Percentiles rank a stretch among this genome's conserved stretches.
Evolutionary conservation across 2,113 vertebrate genomes (phyloP).

Genomic region (Podiceps cristatus): DNA sequence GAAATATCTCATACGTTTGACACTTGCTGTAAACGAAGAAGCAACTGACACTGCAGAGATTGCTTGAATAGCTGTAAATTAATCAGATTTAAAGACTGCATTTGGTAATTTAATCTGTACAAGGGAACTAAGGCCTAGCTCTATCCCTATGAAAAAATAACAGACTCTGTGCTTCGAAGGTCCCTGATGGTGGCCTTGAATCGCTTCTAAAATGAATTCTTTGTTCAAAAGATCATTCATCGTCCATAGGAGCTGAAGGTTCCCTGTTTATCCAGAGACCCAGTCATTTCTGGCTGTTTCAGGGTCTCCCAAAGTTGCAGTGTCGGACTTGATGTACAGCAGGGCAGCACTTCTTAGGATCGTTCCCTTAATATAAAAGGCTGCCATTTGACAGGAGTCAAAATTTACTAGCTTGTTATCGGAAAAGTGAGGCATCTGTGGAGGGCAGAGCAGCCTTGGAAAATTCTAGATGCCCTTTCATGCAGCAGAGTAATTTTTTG

Average conservation of each 20-base stretch:
- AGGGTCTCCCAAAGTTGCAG: not conserved
- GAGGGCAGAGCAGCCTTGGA: not conserved
- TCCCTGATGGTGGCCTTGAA: conserved; percentile 29
- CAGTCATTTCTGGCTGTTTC: not conserved
- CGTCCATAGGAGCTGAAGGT: not conserved
- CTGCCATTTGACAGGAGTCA: conserved; percentile 9
- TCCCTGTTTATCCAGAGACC: not conserved
- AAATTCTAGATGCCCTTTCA: conserved; percentile 24
- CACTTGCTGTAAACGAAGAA: conserved; percentile 39
- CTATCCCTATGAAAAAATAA: not conserved
- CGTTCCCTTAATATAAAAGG: not conserved
- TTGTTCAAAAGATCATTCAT: conserved; percentile 49
- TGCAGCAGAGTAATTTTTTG: not conserved
- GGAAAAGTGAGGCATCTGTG: not conserved
- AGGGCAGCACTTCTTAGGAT: not conserved
- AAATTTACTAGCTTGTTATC: conserved; percentile 44
- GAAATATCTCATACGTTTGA: conserved; percentile 48
- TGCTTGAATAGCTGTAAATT: conserved; percentile 61
- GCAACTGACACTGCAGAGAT: not conserved
- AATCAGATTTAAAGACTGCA: conserved; percentile 52
- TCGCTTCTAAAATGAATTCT: conserved; percentile 46
- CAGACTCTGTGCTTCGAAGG: not conserved
- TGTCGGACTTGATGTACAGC: not conserved
- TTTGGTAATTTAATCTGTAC: conserved; percentile 47
- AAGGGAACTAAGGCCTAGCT: not conserved